phyloP scores from a whole-genome alignment of 2,113 vertebrate genomes.

The human region DNA sequence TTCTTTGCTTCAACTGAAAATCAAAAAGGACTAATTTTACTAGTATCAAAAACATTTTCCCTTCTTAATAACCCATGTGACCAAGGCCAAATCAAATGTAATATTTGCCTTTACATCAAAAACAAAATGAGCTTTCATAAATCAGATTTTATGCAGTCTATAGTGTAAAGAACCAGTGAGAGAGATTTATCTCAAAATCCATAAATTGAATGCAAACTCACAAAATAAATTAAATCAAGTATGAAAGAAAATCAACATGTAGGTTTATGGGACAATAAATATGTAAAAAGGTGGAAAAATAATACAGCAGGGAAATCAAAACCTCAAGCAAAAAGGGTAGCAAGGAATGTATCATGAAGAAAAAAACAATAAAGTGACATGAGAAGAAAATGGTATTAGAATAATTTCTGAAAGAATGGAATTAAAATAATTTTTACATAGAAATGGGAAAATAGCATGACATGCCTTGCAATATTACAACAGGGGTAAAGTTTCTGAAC shows the following conservation, averaged over 20 bases:
- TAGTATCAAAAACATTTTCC: constrained; percentile 64
- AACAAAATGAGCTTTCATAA: constrained; percentile 70
- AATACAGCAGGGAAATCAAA: constrained; percentile 34
- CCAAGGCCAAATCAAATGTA: constrained; percentile 71
- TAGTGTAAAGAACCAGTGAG: constrained; percentile 68
- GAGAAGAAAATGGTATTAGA: constrained; percentile 26
- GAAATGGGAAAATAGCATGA: background rate
- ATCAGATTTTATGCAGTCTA: constrained; percentile 66
- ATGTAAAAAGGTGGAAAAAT: constrained; percentile 70
- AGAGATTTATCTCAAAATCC: constrained; percentile 75
- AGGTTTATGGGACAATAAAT: constrained; percentile 69
- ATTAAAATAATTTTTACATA: constrained; percentile 25
- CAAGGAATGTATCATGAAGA: constrained; percentile 4
- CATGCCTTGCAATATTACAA: background rate
- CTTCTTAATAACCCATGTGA: constrained; percentile 54
- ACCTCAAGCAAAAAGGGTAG: background rate
- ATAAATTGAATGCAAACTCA: constrained; percentile 75
- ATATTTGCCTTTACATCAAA: constrained; percentile 76
- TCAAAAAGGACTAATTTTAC: constrained; percentile 68
- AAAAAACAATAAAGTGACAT: constrained; percentile 30
- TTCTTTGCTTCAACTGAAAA: constrained; percentile 73
- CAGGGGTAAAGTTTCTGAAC: background rate
- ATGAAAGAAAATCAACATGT: constrained; percentile 77
- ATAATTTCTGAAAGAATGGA: background rate
- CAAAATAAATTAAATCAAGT: constrained; percentile 78